A percentile compares a stretch with the other conserved stretches of the same genome.
These are phyloP conservation scores for Myotis brandtii DNA, from an alignment of 2,113 vertebrate species.

Conservation along the genomic window DNA sequence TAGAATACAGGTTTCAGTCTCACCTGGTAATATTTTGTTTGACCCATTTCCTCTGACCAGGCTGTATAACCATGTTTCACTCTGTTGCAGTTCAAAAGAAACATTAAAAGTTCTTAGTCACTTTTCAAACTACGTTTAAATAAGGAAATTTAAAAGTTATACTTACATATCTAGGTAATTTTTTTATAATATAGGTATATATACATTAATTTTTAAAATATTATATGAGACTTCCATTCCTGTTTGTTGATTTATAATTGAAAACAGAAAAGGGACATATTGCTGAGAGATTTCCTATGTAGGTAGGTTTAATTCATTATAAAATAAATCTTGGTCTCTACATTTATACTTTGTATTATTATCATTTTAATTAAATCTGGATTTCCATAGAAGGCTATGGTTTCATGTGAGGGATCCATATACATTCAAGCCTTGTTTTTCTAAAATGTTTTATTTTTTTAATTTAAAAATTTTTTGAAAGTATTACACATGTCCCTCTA, in stretches of 20 bases:
- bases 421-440: not conserved
- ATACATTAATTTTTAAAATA: not conserved
- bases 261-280: not conserved
- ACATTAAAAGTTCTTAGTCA: not conserved
- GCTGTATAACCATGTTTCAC: not conserved
- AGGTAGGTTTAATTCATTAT: not conserved
- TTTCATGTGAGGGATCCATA: not conserved
- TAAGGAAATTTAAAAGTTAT: not conserved
- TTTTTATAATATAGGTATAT: not conserved
- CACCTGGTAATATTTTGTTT: not conserved
- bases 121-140: not conserved
- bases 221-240: not conserved
- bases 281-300: not conserved
- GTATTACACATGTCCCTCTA: too few relatives aligned
- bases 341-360: not conserved
- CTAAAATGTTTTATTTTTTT: too few relatives aligned
- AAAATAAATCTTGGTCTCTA: not conserved
- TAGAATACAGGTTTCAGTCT: not conserved
- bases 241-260: not conserved
- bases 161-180: not conserved
- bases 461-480: too few relatives aligned
- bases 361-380: conserved; percentile 24
- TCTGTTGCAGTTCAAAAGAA: not conserved
- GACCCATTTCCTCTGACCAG: not conserved
- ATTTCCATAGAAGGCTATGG: not conserved